Evolutionary conservation across 2,113 vertebrate genomes (phyloP).

Genomic region (Pagrus major): DNA sequence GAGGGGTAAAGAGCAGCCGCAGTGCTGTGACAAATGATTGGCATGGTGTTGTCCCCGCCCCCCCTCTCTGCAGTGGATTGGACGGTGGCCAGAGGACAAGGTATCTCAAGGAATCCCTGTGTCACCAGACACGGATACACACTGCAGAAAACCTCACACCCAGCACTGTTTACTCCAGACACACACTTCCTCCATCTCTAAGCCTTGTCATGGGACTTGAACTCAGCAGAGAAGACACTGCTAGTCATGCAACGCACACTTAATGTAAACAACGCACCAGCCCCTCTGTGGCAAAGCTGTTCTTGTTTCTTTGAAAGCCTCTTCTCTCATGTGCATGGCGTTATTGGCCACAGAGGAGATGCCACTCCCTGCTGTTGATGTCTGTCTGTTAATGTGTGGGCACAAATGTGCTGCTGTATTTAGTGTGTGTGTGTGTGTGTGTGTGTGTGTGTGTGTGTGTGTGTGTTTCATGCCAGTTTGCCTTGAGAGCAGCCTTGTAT

Average conservation of each 20-base stretch:
- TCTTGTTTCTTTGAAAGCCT: slow-evolving; percentile 27
- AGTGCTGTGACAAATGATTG: slow-evolving; percentile 22
- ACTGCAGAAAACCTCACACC: slow-evolving; percentile 22
- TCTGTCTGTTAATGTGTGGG: slow-evolving; percentile 9
- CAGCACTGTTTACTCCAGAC: slow-evolving; percentile 39
- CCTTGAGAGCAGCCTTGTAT: slow-evolving; percentile 65
- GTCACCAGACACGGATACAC: slow-evolving; percentile 34
- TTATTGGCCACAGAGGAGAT: slow-evolving; percentile 22
- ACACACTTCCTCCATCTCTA: slow-evolving; percentile 30
- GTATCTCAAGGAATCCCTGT: slow-evolving; percentile 59
- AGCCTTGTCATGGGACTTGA: slow-evolving; percentile 37
- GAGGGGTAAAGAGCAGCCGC: slow-evolving; percentile 14
- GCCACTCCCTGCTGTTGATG: slow-evolving; percentile 29
- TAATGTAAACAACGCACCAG: background rate
- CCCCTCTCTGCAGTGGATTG: slow-evolving; percentile 31
- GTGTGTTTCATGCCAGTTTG: slow-evolving; percentile 14
- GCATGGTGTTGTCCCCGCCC: background rate
- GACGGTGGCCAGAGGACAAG: slow-evolving; percentile 37
- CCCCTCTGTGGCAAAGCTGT: background rate
- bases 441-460: too few relatives aligned
- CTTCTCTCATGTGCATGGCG: slow-evolving; percentile 1
- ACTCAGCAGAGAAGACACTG: slow-evolving; percentile 6
- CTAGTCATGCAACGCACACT: background rate
- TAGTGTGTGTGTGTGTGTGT: slow-evolving; percentile 12
- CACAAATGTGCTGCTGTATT: slow-evolving; percentile 9